Base-by-base conservation (phyloP, 2,797 vertebrate genomes). In the Mastacembelus armatus region DNA sequence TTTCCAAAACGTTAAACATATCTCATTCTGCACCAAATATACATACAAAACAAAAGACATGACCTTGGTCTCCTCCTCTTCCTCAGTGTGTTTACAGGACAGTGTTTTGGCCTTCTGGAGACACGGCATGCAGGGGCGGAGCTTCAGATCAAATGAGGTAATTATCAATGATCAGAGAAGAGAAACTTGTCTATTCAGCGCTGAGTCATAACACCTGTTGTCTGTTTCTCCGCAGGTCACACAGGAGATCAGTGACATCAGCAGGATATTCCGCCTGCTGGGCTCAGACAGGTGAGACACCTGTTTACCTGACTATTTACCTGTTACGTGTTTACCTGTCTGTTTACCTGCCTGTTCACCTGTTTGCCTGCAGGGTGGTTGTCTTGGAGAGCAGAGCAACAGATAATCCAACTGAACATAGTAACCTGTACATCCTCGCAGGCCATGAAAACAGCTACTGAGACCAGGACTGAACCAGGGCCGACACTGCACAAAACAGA, bases 91-190 rank as follows among this genome's bases (percentile, higher is more conserved):
- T 90, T 96, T 98, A 85, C 97, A 98, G 71, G 97, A 99, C 92
- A 99, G 98, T 0, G 97, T 99, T 14, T 77, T 99, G 88, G 97
- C 98, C 62, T 99, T 99, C 91, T 99, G 98, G 98, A 98, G 96
- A 21, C 97, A 99, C 0, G 98, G 97, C 16, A 98, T 99, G 97
- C 97, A 99, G 86, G 98, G 98, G 24, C 95, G 97, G 78, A 99
- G 98, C 91, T 98, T 99, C 88, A 98, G 93, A 74, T 95, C 95
- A 30, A 95, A 96, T 57, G 95, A 97, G 87, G 96, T 64, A 29
- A 16, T 38, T 10, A 27, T 14, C 22, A 10, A 33, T 24, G 30
- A 29, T 61, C 33, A 30, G 8, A 19, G 11, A 21, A 3, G 4
- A 15, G 15, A 15, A 35, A 14, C 15, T 11, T 5, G 3, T 9